Conservation (phyloP, 1,140 invertebrate species). For the Solen grandis region DNA sequence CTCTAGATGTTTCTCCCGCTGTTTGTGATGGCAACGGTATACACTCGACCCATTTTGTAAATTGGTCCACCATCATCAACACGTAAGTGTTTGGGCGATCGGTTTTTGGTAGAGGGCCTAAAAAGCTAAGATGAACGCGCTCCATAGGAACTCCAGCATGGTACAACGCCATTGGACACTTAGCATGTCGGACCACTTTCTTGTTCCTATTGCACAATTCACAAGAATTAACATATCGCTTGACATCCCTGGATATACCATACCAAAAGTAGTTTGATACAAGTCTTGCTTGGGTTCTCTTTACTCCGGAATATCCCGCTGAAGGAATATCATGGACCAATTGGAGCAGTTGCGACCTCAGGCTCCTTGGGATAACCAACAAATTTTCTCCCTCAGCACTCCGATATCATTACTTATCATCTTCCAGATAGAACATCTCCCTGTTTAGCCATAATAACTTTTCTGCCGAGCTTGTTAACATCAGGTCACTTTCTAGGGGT, state of each 20-base stretch:
- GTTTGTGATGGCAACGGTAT: no score
- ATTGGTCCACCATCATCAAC: no score
- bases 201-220: slow-evolving; percentile 7
- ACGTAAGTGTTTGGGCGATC: no score
- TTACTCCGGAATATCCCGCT: background rate
- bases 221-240: no score
- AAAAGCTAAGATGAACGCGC: no score
- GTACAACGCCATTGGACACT: background rate
- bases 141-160: no score
- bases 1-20: no score
- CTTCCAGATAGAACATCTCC: background rate
- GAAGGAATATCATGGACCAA: background rate
- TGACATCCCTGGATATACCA: background rate
- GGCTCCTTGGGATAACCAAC: background rate
- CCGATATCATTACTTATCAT: background rate
- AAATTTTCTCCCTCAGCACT: background rate
- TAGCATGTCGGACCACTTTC: background rate
- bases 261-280: background rate
- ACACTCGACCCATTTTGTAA: no score
- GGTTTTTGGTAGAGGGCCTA: no score
- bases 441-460: slow-evolving; percentile 12
- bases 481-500: background rate
- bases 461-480: background rate
- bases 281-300: no score
- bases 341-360: background rate